Conservation (phyloP, 1,140 invertebrate species). For the Drosophila lacteicornis region DNA sequence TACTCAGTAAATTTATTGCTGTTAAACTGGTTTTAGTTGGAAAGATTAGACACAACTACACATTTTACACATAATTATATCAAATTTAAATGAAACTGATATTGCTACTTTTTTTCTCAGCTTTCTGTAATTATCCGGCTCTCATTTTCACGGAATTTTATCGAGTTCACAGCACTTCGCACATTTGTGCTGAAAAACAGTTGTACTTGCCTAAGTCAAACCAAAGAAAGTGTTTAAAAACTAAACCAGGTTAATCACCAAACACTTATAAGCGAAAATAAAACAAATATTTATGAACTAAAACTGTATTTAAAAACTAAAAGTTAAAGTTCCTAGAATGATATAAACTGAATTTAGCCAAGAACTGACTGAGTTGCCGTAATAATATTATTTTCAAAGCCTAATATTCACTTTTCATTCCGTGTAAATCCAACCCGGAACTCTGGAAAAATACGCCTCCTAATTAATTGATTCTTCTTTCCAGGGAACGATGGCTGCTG, state of each 20-base stretch:
- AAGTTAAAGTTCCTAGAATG: background rate
- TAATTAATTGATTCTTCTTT: slow-evolving; percentile 2
- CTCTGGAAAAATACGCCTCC: slow-evolving; percentile 19
- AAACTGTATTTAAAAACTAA: background rate
- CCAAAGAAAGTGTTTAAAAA: background rate
- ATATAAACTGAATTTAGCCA: background rate
- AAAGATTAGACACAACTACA: background rate
- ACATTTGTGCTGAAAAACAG: slow-evolving; percentile 6
- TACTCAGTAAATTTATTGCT: no score
- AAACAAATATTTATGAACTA: background rate
- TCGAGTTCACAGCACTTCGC: slow-evolving; percentile 7
- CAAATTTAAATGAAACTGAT: background rate
- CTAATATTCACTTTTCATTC: background rate
- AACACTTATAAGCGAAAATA: no score
- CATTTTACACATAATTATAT: background rate
- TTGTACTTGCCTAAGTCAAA: background rate
- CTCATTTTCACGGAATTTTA: slow-evolving; percentile 2
- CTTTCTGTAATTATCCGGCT: background rate
- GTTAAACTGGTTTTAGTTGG: no score
- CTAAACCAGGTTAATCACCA: background rate
- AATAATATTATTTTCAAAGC: background rate
- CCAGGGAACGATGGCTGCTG: slow-evolving; percentile 8
- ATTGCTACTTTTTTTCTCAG: background rate
- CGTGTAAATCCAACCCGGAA: background rate
- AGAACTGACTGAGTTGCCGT: background rate